Conservation (phyloP, 2,797 vertebrate genomes). For the Champsocephalus gunnari region DNA sequence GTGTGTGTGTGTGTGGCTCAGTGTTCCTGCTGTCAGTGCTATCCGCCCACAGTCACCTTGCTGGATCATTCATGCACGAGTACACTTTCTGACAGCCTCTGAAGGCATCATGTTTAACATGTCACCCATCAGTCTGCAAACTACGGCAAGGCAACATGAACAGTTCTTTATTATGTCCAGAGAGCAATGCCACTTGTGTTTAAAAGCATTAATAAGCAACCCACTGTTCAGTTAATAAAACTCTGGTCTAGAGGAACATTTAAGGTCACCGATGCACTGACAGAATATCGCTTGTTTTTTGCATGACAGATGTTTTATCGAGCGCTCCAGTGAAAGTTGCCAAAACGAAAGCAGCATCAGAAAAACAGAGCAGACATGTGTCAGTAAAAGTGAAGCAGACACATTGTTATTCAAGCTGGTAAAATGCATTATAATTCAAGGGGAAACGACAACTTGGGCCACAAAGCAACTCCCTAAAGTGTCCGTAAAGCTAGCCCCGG, state of each 20-base stretch:
- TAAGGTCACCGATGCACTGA: constrained; percentile 20
- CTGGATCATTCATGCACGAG: background rate
- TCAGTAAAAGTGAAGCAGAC: constrained; percentile 13
- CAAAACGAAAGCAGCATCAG: constrained; percentile 40
- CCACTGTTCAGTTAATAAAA: background rate
- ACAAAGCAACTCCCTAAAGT: constrained; percentile 47
- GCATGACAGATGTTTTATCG: constrained; percentile 45
- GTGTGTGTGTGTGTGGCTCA: background rate
- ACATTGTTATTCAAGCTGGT: background rate
- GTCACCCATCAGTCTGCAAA: constrained; percentile 19
- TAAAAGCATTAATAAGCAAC: background rate
- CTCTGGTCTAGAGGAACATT: constrained; percentile 5
- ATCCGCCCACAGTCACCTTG: constrained; percentile 12
- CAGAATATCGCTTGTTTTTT: constrained; percentile 8
- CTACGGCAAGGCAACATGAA: constrained; percentile 37
- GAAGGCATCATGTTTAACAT: constrained; percentile 57
- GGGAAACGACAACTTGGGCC: constrained; percentile 25
- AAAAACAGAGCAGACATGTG: background rate
- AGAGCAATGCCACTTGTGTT: background rate
- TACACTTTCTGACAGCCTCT: constrained; percentile 15
- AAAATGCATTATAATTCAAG: background rate
- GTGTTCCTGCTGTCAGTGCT: constrained; percentile 1
- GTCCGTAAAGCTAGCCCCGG: constrained; percentile 29
- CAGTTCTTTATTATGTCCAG: constrained; percentile 1
- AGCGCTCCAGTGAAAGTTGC: constrained; percentile 23